Evolutionary conservation across 2,797 vertebrate species (phyloP).

Genomic region (Harpagifer antarcticus): DNA sequence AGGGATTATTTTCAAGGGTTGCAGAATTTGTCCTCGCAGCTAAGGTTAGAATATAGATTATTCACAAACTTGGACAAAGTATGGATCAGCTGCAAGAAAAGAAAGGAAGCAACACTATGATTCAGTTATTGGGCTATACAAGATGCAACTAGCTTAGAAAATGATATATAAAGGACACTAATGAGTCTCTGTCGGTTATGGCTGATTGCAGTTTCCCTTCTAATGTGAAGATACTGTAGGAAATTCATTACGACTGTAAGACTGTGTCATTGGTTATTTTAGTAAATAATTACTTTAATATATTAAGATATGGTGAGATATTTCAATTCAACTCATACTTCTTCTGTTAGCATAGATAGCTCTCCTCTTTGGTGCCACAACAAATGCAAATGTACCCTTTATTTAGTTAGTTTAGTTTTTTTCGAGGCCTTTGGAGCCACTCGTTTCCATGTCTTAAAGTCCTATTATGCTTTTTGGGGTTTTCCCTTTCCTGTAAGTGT

Average conservation of each 20-base stretch:
- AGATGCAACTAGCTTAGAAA: slow-evolving; percentile 36
- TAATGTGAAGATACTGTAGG: slow-evolving; percentile 17
- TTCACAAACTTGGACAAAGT: slow-evolving; percentile 58
- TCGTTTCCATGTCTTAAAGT: too few relatives aligned
- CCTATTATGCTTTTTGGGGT: too few relatives aligned
- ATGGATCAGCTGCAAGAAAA: slow-evolving; percentile 45
- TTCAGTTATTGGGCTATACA: slow-evolving; percentile 47
- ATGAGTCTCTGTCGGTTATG: slow-evolving; percentile 32
- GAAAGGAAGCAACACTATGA: slow-evolving; percentile 40
- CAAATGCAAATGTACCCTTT: too few relatives aligned
- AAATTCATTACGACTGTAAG: neutral
- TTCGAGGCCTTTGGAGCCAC: too few relatives aligned
- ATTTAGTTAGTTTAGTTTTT: too few relatives aligned
- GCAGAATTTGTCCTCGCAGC: slow-evolving; percentile 48
- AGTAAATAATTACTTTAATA: too few relatives aligned
- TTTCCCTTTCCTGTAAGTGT: too few relatives aligned
- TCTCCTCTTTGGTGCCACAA: too few relatives aligned
- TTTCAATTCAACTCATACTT: too few relatives aligned
- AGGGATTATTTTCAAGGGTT: slow-evolving; percentile 42
- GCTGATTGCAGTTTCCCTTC: slow-evolving; percentile 22
- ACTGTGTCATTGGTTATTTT: too few relatives aligned
- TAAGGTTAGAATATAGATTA: slow-evolving; percentile 55
- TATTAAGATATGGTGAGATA: too few relatives aligned
- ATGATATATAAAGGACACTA: slow-evolving; percentile 24
- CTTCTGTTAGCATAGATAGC: too few relatives aligned